Evolutionary conservation across 2,888 invertebrate genomes (phyloP).

Genomic region (Erebia aethiops): DNA sequence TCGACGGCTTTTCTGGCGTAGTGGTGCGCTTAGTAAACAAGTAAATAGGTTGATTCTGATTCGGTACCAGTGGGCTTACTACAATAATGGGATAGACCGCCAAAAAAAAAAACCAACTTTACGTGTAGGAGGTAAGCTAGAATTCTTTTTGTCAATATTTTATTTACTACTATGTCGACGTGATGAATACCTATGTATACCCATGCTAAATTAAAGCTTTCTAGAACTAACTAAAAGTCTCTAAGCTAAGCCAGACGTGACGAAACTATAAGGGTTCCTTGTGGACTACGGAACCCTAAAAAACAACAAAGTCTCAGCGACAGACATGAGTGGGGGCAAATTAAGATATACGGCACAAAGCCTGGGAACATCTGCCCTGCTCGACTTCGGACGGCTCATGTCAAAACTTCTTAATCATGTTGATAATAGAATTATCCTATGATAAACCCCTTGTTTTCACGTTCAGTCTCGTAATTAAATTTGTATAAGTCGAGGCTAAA

Average conservation of each 20-base stretch:
- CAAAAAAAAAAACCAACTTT: too few relatives aligned
- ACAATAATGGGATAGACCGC: too few relatives aligned
- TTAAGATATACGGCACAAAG: conserved; percentile 35
- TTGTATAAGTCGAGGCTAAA: background rate
- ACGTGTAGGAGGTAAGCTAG: too few relatives aligned
- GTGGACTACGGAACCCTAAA: background rate
- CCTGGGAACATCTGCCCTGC: conserved; percentile 33
- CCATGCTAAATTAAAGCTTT: too few relatives aligned
- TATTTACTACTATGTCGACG: too few relatives aligned
- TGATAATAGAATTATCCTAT: conserved; percentile 36
- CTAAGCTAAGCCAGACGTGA: too few relatives aligned
- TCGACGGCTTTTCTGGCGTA: background rate
- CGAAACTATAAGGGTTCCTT: too few relatives aligned
- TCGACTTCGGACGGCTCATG: conserved; percentile 37
- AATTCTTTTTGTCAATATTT: too few relatives aligned
- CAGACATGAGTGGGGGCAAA: conserved; percentile 25
- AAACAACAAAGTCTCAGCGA: background rate
- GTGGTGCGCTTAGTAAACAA: background rate
- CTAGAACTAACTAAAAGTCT: too few relatives aligned
- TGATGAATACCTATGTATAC: too few relatives aligned
- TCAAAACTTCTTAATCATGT: conserved; percentile 39
- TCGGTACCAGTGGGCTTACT: background rate
- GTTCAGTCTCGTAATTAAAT: conserved; percentile 16
- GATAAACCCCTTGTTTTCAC: conserved; percentile 23
- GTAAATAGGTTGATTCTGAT: background rate